Evolutionary conservation across 2,113 vertebrate genomes (phyloP).

Genomic region (Tympanuchus pallidicinctus): DNA sequence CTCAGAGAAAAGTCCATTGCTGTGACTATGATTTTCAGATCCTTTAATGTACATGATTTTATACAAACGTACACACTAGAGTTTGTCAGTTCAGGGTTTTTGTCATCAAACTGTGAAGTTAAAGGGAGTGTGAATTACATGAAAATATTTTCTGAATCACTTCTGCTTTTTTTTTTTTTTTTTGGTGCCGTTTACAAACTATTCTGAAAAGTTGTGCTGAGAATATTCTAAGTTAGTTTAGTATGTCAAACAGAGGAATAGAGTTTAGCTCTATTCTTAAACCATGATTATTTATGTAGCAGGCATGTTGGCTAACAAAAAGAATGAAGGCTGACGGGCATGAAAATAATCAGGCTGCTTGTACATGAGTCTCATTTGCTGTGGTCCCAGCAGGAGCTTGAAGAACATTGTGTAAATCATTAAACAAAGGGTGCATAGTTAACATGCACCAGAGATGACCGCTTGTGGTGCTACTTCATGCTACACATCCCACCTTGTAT

Average conservation of each 20-base stretch:
- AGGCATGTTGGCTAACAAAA: slow-evolving; percentile 42
- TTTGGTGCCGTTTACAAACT: slow-evolving; percentile 59
- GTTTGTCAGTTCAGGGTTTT: slow-evolving; percentile 5
- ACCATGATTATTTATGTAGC: slow-evolving; percentile 53
- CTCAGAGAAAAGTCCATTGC: slow-evolving; percentile 3
- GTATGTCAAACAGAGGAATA: slow-evolving; percentile 48
- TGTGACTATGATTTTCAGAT: slow-evolving; percentile 2
- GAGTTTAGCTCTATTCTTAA: slow-evolving; percentile 69
- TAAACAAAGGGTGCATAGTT: background rate
- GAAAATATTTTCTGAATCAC: background rate
- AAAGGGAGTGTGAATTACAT: background rate
- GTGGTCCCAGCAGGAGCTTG: background rate
- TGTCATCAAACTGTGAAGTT: background rate
- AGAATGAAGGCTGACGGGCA: slow-evolving; percentile 31
- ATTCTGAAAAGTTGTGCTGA: slow-evolving; percentile 55
- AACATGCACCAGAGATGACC: background rate
- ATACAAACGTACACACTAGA: background rate
- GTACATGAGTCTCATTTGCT: background rate
- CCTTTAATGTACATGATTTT: background rate
- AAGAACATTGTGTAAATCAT: background rate
- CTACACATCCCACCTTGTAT: background rate
- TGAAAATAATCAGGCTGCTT: slow-evolving; percentile 3
- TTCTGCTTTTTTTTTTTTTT: background rate
- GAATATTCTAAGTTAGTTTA: slow-evolving; percentile 50
- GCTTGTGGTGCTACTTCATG: background rate